Evolutionary conservation across 2,797 vertebrate genomes (phyloP).

Genomic region (Orientallactaga sibirica): DNA sequence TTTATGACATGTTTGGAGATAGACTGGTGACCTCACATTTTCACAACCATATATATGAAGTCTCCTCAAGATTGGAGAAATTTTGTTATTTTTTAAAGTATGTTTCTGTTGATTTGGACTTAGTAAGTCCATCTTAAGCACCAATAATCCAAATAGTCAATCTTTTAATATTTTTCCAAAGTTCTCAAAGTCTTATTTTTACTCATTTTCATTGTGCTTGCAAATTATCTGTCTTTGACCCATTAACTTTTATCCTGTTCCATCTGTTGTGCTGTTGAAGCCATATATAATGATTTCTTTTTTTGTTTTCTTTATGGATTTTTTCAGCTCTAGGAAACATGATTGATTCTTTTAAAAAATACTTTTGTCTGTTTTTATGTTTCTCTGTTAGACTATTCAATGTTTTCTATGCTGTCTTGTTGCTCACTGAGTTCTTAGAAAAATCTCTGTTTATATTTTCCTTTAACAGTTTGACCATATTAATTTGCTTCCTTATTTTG

Average conservation of each 20-base stretch:
- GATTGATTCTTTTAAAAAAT: neutral
- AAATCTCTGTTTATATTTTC: neutral
- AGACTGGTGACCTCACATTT: neutral
- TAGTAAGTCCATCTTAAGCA: neutral
- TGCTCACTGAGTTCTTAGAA: neutral
- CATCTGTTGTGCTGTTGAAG: neutral
- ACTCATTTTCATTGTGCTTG: neutral
- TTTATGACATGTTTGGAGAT: neutral
- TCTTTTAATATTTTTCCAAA: neutral
- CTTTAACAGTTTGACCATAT: neutral
- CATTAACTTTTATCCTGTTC: neutral
- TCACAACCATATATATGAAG: neutral
- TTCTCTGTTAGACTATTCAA: neutral
- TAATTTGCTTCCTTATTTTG: neutral
- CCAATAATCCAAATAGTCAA: neutral
- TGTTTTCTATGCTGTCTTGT: neutral
- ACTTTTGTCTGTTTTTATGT: neutral
- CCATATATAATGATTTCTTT: neutral
- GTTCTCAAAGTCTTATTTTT: neutral
- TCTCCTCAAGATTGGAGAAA: neutral
- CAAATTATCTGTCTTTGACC: neutral
- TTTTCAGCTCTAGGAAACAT: neutral
- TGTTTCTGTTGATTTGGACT: neutral
- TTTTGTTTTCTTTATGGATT: too few relatives aligned
- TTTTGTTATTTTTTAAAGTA: neutral